These are phyloP conservation scores for Meteorus colon DNA, from an alignment of 2,888 invertebrate genomes.

Conservation along the genomic window DNA sequence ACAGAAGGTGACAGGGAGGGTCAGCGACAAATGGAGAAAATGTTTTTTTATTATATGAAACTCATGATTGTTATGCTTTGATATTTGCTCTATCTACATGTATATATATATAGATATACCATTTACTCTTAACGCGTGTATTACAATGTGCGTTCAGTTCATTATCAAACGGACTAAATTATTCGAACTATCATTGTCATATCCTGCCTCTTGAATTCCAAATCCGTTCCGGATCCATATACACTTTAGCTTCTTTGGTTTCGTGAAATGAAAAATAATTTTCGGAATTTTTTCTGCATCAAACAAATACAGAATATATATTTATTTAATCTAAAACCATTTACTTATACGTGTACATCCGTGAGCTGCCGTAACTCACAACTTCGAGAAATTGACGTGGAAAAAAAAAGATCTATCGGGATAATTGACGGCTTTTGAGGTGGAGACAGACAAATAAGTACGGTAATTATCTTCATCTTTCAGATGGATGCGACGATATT, in stretches of 20 bases:
- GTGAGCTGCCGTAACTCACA: slow-evolving; percentile 57
- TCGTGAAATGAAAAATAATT: no score
- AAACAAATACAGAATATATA: not conserved
- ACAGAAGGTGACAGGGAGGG: slow-evolving; percentile 38
- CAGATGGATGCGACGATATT: slow-evolving; percentile 64
- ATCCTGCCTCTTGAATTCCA: not conserved
- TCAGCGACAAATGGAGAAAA: slow-evolving; percentile 39
- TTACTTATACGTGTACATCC: not conserved
- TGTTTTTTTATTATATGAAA: slow-evolving; percentile 28
- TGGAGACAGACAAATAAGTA: slow-evolving; percentile 61
- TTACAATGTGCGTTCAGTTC: not conserved
- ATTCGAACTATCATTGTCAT: not conserved
- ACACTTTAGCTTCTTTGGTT: no score
- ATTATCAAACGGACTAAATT: not conserved
- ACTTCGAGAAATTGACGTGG: slow-evolving; percentile 58
- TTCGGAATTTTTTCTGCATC: no score
- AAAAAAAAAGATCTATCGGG: slow-evolving; percentile 54
- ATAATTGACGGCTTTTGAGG: slow-evolving; percentile 57
- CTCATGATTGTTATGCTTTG: slow-evolving; percentile 68
- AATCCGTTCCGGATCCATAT: no score
- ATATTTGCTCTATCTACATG: slow-evolving; percentile 55
- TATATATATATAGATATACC: not conserved
- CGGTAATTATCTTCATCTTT: slow-evolving; percentile 69
- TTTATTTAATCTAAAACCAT: not conserved
- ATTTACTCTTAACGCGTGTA: not conserved